A percentile compares a stretch with the other conserved stretches of the same genome.
phyloP scores from a whole-genome alignment of 2,888 invertebrate species.

The Capitulum mitella region DNA sequence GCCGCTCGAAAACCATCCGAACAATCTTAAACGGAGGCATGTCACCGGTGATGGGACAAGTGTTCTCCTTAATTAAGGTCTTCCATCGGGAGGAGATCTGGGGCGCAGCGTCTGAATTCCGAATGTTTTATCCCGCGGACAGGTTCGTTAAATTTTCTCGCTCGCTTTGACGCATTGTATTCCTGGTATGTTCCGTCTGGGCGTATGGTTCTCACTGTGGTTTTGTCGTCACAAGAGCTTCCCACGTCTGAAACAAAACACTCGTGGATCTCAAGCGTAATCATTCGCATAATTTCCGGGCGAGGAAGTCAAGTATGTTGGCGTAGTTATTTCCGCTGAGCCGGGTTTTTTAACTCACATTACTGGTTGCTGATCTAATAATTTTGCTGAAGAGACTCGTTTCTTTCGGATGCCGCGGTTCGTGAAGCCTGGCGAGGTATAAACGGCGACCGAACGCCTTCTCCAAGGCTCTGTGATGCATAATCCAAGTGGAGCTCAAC shows the following conservation, averaged over 20 bases:
- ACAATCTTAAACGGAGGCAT: slow-evolving; percentile 11
- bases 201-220: neutral
- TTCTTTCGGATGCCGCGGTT: too few relatives aligned
- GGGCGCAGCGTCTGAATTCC: neutral
- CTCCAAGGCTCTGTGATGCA: too few relatives aligned
- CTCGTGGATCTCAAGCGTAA: neutral
- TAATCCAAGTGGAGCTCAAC: too few relatives aligned
- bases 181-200: neutral
- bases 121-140: neutral
- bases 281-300: neutral
- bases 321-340: neutral
- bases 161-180: neutral
- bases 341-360: neutral
- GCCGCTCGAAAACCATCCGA: neutral
- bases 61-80: neutral
- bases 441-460: too few relatives aligned
- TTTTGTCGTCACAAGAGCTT: neutral
- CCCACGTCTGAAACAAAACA: neutral
- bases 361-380: neutral
- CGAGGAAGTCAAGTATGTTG: neutral
- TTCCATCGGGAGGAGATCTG: neutral
- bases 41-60: neutral
- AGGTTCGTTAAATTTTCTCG: slow-evolving; percentile 7
- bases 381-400: neutral
- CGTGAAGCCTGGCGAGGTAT: too few relatives aligned